Evolutionary conservation across 1,140 invertebrate genomes (phyloP).

Genomic region (Leptinotarsa undecemlineata): DNA sequence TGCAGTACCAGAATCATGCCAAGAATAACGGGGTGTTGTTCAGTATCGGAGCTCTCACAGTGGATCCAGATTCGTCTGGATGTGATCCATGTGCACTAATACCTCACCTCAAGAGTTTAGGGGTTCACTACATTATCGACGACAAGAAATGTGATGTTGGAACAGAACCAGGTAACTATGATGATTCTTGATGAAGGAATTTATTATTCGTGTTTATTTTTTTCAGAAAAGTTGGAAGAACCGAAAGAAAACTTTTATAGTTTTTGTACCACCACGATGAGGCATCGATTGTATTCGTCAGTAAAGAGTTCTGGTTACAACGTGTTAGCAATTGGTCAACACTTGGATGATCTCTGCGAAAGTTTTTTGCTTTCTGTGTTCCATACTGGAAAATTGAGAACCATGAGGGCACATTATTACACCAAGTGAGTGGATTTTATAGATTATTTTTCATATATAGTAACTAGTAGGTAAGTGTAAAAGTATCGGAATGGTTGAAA

Average conservation of each 20-base stretch:
- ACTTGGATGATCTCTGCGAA: slow-evolving; percentile 83
- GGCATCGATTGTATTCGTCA: slow-evolving; percentile 68
- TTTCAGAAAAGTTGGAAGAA: slow-evolving; percentile 43
- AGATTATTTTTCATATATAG: too few relatives aligned
- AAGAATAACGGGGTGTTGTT: slow-evolving; percentile 76
- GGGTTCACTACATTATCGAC: slow-evolving; percentile 75
- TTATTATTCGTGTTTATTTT: slow-evolving; percentile 16
- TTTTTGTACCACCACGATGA: slow-evolving; percentile 41
- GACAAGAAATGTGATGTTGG: slow-evolving; percentile 53
- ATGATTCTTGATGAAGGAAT: neutral
- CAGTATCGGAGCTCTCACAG: slow-evolving; percentile 74
- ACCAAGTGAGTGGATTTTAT: slow-evolving; percentile 57
- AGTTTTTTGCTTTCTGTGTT: slow-evolving; percentile 84
- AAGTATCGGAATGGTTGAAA: too few relatives aligned
- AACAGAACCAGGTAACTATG: slow-evolving; percentile 37
- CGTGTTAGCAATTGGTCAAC: slow-evolving; percentile 83
- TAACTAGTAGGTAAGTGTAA: too few relatives aligned
- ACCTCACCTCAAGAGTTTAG: slow-evolving; percentile 68
- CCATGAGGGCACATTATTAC: slow-evolving; percentile 83
- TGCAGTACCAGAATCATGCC: slow-evolving; percentile 81
- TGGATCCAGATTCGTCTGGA: slow-evolving; percentile 66
- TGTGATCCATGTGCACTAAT: slow-evolving; percentile 71
- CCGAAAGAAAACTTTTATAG: slow-evolving; percentile 44
- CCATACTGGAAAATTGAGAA: slow-evolving; percentile 76
- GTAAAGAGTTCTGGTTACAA: slow-evolving; percentile 80